A percentile compares a stretch with the other conserved stretches of the same genome.
phyloP scores from a whole-genome alignment of 1,140 invertebrate species.

The Physella acuta region DNA sequence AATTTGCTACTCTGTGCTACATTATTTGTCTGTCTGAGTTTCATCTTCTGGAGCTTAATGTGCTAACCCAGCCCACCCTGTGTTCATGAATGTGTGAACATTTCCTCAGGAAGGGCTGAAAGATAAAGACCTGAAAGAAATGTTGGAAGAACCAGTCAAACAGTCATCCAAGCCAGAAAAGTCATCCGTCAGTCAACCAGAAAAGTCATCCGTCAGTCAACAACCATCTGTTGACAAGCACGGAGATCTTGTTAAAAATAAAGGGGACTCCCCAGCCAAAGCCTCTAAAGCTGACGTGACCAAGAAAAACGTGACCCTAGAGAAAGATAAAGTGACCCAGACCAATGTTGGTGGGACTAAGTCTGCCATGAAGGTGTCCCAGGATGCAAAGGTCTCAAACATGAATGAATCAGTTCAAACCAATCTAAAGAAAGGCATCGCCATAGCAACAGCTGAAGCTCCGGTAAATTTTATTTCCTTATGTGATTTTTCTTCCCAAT shows the following conservation, averaged over 20 bases:
- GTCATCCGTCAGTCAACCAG: background rate
- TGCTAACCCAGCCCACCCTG: slow-evolving; percentile 14
- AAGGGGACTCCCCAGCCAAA: no score
- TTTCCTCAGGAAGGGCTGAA: slow-evolving; percentile 29
- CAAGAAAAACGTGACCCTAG: no score
- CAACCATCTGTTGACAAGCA: background rate
- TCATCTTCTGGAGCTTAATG: no score
- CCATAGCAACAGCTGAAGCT: slow-evolving; percentile 44
- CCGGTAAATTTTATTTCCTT: slow-evolving; percentile 45
- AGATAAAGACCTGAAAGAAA: slow-evolving; percentile 35
- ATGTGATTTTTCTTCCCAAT: no score
- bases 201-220: background rate
- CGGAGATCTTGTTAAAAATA: no score
- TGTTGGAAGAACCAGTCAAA: slow-evolving; percentile 28
- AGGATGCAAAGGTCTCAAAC: background rate
- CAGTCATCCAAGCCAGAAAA: background rate
- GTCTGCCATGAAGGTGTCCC: no score
- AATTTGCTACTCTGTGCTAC: no score
- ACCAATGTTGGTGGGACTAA: no score
- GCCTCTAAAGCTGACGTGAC: no score
- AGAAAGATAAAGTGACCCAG: no score
- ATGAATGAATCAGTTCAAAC: slow-evolving; percentile 52
- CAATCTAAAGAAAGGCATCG: slow-evolving; percentile 44
- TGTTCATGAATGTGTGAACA: background rate
- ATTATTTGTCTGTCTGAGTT: no score